phyloP scores from a whole-genome alignment of 2,113 vertebrate genomes.

The Pelvicachromis taeniatus region DNA sequence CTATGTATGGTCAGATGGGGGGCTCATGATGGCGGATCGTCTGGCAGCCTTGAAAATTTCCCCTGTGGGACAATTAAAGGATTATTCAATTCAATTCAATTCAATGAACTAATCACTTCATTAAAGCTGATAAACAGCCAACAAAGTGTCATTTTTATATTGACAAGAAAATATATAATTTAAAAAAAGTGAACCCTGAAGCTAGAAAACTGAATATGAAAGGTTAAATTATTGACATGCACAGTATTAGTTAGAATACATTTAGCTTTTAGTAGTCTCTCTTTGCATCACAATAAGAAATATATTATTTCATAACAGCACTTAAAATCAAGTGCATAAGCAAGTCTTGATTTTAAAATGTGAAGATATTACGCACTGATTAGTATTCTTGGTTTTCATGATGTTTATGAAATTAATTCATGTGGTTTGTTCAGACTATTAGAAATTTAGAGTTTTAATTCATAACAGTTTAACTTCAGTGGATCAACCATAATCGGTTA shows the following conservation, averaged over 20 bases:
- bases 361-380: background rate
- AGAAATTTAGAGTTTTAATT: background rate
- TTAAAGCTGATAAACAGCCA: background rate
- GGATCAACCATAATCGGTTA: background rate
- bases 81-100: too few relatives aligned
- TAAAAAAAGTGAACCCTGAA: background rate
- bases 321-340: background rate
- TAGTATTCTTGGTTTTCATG: background rate
- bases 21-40: too few relatives aligned
- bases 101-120: accelerated
- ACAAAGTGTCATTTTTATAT: background rate
- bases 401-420: background rate
- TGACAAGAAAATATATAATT: background rate
- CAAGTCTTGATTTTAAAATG: background rate
- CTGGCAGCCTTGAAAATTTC: too few relatives aligned
- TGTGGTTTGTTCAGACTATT: background rate
- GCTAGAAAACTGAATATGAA: background rate
- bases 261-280: background rate
- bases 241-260: background rate
- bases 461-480: background rate
- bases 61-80: too few relatives aligned
- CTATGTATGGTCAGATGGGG: too few relatives aligned
- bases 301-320: background rate
- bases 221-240: background rate
- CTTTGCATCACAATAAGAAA: background rate